phyloP scores from a whole-genome alignment of 2,888 invertebrate genomes.

The Labia minor region DNA sequence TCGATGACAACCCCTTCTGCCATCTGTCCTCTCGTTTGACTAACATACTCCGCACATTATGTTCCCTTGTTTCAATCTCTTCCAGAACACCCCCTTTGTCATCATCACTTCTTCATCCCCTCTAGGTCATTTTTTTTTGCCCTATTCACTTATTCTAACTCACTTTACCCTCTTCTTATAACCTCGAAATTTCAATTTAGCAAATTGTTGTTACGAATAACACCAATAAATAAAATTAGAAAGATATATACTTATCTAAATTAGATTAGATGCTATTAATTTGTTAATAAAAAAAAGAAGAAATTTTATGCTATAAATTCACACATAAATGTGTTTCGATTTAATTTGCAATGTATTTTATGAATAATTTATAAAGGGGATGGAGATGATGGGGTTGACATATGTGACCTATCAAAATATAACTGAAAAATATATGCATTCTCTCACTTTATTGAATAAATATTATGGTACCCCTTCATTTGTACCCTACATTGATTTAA shows the following conservation, averaged over 20 bases:
- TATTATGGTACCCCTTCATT: no score
- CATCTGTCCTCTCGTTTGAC: not conserved
- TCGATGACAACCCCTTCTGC: not conserved
- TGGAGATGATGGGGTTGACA: not conserved
- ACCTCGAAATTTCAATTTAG: not conserved
- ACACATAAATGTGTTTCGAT: not conserved
- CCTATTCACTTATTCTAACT: not conserved
- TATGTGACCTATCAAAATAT: not conserved
- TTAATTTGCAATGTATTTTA: not conserved
- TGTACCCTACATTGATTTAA: no score
- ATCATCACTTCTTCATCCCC: not conserved
- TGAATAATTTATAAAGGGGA: not conserved
- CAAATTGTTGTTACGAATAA: not conserved
- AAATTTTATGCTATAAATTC: not conserved
- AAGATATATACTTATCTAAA: not conserved
- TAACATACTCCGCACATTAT: not conserved
- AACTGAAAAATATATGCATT: not conserved
- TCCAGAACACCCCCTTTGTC: not conserved
- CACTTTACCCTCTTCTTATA: not conserved
- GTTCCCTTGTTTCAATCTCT: not conserved
- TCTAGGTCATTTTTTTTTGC: not conserved
- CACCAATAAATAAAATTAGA: no score
- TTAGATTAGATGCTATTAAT: slow-evolving; percentile 3
- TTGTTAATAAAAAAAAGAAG: not conserved
- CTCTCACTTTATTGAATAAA: no score